Evolutionary conservation across 2,888 invertebrate genomes (phyloP).

Genomic region (Epistrophella euchroma): DNA sequence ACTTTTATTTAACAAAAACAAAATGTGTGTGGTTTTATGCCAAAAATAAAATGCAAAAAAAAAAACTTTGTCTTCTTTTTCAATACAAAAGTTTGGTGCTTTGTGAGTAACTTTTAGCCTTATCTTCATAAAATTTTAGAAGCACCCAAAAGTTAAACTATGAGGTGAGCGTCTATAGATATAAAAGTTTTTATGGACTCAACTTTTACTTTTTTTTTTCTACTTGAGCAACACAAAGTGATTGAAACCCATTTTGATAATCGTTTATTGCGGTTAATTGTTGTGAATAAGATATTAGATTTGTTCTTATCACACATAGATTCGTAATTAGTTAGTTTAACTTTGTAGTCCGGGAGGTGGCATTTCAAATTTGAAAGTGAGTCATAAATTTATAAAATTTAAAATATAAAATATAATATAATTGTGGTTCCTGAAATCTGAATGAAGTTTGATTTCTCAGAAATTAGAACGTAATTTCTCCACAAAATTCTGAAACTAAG

Average conservation of each 20-base stretch:
- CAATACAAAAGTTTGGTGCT: slow-evolving; percentile 21
- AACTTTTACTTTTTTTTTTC: slow-evolving; percentile 12
- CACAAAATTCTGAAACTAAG: too few relatives aligned
- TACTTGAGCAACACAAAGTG: slow-evolving; percentile 9
- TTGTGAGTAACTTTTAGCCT: slow-evolving; percentile 14
- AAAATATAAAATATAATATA: too few relatives aligned
- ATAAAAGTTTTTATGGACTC: slow-evolving; percentile 9
- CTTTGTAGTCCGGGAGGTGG: neutral
- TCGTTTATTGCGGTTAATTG: slow-evolving; percentile 26
- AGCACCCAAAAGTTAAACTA: slow-evolving; percentile 10
- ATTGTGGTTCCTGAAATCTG: too few relatives aligned
- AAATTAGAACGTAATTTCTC: neutral
- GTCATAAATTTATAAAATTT: neutral
- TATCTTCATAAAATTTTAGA: slow-evolving; percentile 8
- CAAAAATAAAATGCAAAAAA: neutral
- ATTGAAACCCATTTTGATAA: slow-evolving; percentile 34
- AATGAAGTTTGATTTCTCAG: neutral
- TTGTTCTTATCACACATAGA: slow-evolving; percentile 24
- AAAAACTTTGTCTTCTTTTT: slow-evolving; percentile 3
- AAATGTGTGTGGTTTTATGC: neutral
- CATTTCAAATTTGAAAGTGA: neutral
- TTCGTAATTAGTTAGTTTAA: slow-evolving; percentile 37
- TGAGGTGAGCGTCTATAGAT: neutral
- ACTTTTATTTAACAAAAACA: slow-evolving; percentile 3
- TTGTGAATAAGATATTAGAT: slow-evolving; percentile 45